Base-by-base conservation (phyloP, 2,888 invertebrate genomes). In the Acanthopleura granulata region DNA sequence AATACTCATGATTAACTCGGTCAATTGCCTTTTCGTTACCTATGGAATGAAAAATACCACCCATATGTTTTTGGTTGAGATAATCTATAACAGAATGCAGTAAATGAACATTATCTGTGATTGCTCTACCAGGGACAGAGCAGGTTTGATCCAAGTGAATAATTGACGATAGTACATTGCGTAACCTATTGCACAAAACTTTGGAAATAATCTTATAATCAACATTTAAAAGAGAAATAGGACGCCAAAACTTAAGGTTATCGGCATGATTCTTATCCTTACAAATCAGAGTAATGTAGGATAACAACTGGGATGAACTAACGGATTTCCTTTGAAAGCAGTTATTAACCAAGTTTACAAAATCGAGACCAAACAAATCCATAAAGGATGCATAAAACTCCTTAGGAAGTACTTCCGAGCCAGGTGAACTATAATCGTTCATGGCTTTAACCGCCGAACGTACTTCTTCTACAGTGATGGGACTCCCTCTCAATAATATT, bases 361-460 rank as follows among this genome's bases (percentile, higher is more conserved):
- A 61, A 14, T 22, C 15, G 11, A 27, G 29, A 22, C 9, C 73
- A n/a, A 73, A 18, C 30, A 62, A 11, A 61, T 73, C 73, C 61
- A 73, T 62, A 73, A 73, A 73, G 72, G 50, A 49, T 1, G n/a
- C 25, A 72, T 72, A 72, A 72, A 72, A 72, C 57, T 72, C 72
- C 57, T 57, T 72, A 25, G 50, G 25, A 14, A 72, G 22, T 15
- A 62, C 73, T 14, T 73, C 73, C 12, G 62, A 62, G 15, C 73
- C 73, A 25, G 73, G 73, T 25, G 62, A 62, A 12, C n/a, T 30
- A 49, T 73, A 29, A 30, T 73, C 62, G 11, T 73, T 22, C 73
- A 73, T 73, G 40, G 18, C 62, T 27, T 12, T 30, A 9, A 73
- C 15, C 1, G 73, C 73, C 14, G 73, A 27, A 12, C 27, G 18